Conservation (phyloP, 2,113 vertebrate species). For the Equus quagga region DNA sequence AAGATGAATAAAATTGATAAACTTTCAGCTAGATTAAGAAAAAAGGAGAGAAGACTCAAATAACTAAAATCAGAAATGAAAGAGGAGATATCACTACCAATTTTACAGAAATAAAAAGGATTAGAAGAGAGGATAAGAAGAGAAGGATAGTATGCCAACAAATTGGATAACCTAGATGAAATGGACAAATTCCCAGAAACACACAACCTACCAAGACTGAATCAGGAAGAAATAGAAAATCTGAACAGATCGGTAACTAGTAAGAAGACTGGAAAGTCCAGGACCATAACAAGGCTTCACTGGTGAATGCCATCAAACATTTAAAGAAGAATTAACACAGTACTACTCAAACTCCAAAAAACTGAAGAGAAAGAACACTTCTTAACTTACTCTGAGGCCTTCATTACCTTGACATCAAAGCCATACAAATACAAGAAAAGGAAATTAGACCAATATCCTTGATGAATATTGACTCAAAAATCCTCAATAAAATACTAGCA, state of each 20-base stretch:
- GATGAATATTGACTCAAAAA: constrained; percentile 3
- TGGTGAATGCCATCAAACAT: background rate
- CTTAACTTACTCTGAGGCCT: background rate
- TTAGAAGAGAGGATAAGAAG: background rate
- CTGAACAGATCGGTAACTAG: background rate
- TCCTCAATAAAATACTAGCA: background rate
- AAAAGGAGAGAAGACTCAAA: background rate
- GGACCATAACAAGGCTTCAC: background rate
- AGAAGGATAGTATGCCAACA: background rate
- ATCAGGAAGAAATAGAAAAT: constrained; percentile 24
- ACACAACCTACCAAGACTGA: background rate
- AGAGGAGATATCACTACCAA: background rate
- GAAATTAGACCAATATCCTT: background rate
- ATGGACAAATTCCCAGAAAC: background rate
- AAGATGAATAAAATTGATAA: background rate
- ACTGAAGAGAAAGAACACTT: background rate
- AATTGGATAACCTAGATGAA: background rate
- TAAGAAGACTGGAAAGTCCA: background rate
- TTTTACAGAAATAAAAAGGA: background rate
- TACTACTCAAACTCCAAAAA: background rate
- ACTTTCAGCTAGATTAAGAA: background rate
- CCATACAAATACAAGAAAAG: background rate
- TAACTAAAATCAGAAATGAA: background rate
- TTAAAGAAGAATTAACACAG: background rate
- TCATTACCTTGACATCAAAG: background rate